A percentile compares a stretch with the other conserved stretches of the same genome.
Conservation (phyloP, 2,888 invertebrate genomes). For the Lasioglossum calceatum region DNA sequence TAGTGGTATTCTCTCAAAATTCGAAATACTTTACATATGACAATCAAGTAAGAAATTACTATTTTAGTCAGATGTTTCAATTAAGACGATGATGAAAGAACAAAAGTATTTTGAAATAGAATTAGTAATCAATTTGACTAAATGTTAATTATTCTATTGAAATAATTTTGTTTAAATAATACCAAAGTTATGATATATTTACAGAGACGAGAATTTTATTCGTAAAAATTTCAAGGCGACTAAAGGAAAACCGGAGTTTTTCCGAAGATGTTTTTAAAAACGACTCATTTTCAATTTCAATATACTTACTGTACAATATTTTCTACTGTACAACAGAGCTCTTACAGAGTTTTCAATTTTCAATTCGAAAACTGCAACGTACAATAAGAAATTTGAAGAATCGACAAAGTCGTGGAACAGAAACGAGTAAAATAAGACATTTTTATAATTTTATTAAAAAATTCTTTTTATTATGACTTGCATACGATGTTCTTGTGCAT, state of each 20-base stretch:
- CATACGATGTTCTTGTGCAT: conserved; percentile 74
- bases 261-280: conserved; percentile 47
- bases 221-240: neutral
- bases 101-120: neutral
- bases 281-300: conserved; percentile 19
- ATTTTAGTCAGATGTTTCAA: neutral
- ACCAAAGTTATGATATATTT: neutral
- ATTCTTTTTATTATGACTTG: conserved; percentile 76
- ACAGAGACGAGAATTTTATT: neutral
- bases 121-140: neutral
- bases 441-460: conserved; percentile 74
- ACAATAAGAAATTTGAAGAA: conserved; percentile 38
- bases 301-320: conserved; percentile 22
- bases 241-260: neutral
- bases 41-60: neutral
- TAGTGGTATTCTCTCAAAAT: neutral
- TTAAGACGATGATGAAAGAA: neutral
- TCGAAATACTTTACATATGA: neutral
- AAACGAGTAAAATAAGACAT: conserved; percentile 48
- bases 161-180: neutral
- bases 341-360: conserved; percentile 28
- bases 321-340: conserved; percentile 62
- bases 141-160: neutral
- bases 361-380: conserved; percentile 19
- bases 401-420: conserved; percentile 22